Evolutionary conservation across 1,140 invertebrate species (phyloP).

Genomic region (Rhyzopertha dominica): DNA sequence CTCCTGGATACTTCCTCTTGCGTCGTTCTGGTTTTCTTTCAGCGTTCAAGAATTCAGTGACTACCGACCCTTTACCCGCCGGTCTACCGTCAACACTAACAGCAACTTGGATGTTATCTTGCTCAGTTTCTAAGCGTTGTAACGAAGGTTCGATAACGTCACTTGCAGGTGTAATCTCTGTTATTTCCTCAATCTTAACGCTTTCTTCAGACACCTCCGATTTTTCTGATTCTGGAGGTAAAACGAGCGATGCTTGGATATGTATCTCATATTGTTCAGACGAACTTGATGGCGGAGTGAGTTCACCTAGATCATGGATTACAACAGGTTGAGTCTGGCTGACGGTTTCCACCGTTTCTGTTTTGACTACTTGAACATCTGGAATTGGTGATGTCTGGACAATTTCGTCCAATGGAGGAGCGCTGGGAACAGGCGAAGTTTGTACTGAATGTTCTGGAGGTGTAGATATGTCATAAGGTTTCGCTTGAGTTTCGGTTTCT

Average conservation of each 20-base stretch:
- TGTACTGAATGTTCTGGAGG: constrained; percentile 40
- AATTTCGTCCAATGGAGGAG: constrained; percentile 22
- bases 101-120: constrained; percentile 28
- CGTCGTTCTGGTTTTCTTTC: constrained; percentile 24
- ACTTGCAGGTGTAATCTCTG: background rate
- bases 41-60: constrained; percentile 21
- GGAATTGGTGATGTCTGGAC: constrained; percentile 14
- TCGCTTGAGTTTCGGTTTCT: constrained; percentile 42
- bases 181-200: background rate
- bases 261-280: constrained; percentile 61
- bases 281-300: constrained; percentile 31
- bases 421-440: constrained; percentile 49
- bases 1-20: too few species aligned
- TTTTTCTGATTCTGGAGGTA: constrained; percentile 47
- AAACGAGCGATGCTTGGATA: constrained; percentile 54
- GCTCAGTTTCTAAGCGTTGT: too few species aligned
- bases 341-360: constrained; percentile 42
- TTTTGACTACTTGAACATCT: constrained; percentile 43
- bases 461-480: constrained; percentile 33
- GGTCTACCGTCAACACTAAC: constrained; percentile 30
- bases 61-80: constrained; percentile 20
- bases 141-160: constrained; percentile 29
- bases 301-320: constrained; percentile 38
- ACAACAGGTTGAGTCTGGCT: constrained; percentile 47
- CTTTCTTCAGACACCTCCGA: constrained; percentile 1